These are phyloP conservation scores for Drosophila miranda DNA, from an alignment of 1,140 invertebrate genomes.

Conservation along the genomic window DNA sequence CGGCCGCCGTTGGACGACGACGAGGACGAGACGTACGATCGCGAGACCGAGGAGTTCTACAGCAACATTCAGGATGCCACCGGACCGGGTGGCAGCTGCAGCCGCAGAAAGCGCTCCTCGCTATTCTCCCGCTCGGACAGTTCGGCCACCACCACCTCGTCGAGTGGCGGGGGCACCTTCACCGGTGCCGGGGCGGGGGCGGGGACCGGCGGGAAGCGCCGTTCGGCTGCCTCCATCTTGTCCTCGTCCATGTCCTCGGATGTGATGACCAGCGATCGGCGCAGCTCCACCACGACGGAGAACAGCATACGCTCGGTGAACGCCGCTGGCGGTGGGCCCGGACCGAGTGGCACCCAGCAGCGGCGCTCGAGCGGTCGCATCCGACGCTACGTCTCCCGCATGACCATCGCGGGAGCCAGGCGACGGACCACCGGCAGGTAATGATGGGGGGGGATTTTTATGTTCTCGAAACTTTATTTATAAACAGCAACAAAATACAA, in stretches of 20 bases:
- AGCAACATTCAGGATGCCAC: constrained; percentile 79
- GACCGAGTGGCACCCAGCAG: constrained; percentile 21
- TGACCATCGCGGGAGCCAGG: constrained; percentile 79
- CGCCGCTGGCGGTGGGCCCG: not conserved
- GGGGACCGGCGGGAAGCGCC: constrained; percentile 58
- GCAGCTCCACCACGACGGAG: constrained; percentile 79
- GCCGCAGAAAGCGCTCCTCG: constrained; percentile 75
- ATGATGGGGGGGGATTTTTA: not conserved
- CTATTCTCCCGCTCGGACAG: constrained; percentile 81
- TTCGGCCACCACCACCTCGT: constrained; percentile 79
- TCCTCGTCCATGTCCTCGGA: constrained; percentile 80
- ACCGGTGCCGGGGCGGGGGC: constrained; percentile 11
- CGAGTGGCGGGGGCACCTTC: constrained; percentile 71
- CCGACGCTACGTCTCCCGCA: constrained; percentile 72
- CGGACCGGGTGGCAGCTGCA: constrained; percentile 36
- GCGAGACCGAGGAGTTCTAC: constrained; percentile 78
- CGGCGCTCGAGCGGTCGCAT: constrained; percentile 75
- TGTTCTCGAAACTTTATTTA: not conserved
- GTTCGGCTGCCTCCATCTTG: constrained; percentile 78
- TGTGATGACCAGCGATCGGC: constrained; percentile 68
- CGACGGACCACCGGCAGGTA: constrained; percentile 82
- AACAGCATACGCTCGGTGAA: constrained; percentile 61
- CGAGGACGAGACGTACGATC: constrained; percentile 70
- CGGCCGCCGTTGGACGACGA: constrained; percentile 61
- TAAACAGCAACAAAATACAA: not conserved